A percentile compares a stretch with the other conserved stretches of the same genome.
Evolutionary conservation across 2,113 vertebrate species (phyloP).

Genomic region (Pseudopipra pipra): DNA sequence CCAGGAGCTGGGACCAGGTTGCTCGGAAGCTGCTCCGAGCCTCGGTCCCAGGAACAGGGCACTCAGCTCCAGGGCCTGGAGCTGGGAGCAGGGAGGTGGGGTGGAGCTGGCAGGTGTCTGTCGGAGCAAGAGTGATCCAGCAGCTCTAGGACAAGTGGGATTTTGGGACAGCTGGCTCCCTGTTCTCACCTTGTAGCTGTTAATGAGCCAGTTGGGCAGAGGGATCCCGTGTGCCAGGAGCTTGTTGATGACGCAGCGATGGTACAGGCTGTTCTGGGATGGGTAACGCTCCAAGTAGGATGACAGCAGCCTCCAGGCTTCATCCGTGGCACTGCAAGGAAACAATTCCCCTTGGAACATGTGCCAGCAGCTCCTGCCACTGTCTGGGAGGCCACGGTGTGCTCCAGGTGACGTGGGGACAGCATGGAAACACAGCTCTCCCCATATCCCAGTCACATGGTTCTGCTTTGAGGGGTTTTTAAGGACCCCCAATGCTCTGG

Average conservation of each 20-base stretch:
- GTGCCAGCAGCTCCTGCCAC: neutral
- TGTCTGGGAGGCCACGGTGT: fast-evolving
- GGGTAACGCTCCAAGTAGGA: slow-evolving; percentile 85
- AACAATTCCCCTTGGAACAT: neutral
- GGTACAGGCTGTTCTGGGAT: slow-evolving; percentile 82
- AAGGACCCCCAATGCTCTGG: neutral
- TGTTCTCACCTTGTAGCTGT: slow-evolving; percentile 86
- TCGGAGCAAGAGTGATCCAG: fast-evolving
- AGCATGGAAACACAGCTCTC: neutral
- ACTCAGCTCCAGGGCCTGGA: fast-evolving
- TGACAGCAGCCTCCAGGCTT: slow-evolving; percentile 90
- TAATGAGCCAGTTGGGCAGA: slow-evolving; percentile 91
- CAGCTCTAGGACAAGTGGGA: neutral
- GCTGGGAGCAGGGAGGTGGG: neutral
- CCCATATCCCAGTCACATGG: neutral
- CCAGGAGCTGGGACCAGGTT: fast-evolving
- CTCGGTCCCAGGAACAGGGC: fast-evolving
- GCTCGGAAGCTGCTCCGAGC: neutral
- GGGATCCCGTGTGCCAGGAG: slow-evolving; percentile 88
- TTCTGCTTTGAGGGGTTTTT: neutral
- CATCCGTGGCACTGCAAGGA: slow-evolving; percentile 85
- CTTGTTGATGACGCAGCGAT: slow-evolving; percentile 90
- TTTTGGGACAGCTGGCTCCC: neutral
- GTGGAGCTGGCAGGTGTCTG: neutral
- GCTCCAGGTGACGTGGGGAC: neutral